A percentile compares a stretch with the other conserved stretches of the same genome.
phyloP scores from a whole-genome alignment of 92 coral and sea anemone genomes.

The Umimayanthus chanpuru region DNA sequence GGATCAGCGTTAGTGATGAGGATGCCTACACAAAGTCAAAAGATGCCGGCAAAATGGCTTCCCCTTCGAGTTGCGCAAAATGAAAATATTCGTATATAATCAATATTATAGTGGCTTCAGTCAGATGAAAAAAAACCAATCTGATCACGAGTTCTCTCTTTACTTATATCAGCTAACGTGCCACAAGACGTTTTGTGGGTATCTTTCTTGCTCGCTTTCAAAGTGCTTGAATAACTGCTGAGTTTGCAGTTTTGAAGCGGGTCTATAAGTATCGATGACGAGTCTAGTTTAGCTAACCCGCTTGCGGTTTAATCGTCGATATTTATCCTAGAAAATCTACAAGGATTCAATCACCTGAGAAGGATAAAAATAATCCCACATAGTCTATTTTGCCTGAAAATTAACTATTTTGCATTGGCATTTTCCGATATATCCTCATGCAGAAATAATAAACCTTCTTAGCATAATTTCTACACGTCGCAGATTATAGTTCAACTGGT shows the following conservation, averaged over 20 bases:
- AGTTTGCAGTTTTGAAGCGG: background rate
- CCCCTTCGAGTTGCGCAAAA: too few species aligned
- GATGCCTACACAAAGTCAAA: too few species aligned
- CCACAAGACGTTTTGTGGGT: too few species aligned
- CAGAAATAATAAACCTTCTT: background rate
- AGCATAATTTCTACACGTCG: background rate
- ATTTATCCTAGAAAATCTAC: background rate
- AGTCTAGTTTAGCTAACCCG: background rate
- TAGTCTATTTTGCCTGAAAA: background rate
- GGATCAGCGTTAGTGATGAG: too few species aligned
- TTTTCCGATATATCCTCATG: background rate
- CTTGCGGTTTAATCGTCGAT: background rate
- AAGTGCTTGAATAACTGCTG: background rate
- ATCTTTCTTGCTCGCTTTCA: background rate
- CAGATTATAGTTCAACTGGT: slow-evolving; percentile 13
- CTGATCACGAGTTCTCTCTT: too few species aligned
- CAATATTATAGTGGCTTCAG: too few species aligned
- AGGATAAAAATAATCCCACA: background rate
- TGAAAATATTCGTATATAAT: too few species aligned
- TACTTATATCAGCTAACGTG: too few species aligned
- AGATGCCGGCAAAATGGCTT: too few species aligned
- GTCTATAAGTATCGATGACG: slow-evolving; percentile 1
- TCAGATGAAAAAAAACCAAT: too few species aligned
- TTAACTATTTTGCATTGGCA: background rate
- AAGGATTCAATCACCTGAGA: background rate